These are phyloP conservation scores for Sminthurinus signatus DNA, from an alignment of 1,140 invertebrate species.

Conservation along the genomic window DNA sequence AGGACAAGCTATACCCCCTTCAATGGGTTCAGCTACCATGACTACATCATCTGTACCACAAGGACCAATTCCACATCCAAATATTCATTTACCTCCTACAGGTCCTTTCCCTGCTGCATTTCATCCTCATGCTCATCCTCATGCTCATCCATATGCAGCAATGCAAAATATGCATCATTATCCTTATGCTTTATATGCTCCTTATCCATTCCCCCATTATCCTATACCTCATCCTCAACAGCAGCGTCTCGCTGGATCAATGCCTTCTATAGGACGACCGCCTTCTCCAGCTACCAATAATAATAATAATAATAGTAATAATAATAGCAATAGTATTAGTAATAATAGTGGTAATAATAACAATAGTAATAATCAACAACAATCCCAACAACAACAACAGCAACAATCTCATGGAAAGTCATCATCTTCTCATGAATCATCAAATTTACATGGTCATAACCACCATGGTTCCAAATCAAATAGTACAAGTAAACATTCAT, in stretches of 20 bases:
- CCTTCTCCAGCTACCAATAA: conserved; percentile 1
- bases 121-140: conserved; percentile 37
- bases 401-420: conserved; percentile 42
- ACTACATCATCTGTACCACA: conserved; percentile 38
- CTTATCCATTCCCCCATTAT: conserved; percentile 44
- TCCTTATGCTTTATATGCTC: conserved; percentile 33
- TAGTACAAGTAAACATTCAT: conserved; percentile 7
- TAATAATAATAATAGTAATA: too few relatives aligned
- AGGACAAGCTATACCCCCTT: not conserved
- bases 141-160: conserved; percentile 35
- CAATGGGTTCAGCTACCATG: conserved; percentile 30
- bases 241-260: too few relatives aligned
- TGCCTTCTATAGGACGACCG: not conserved
- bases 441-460: conserved; percentile 23
- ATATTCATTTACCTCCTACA: conserved; percentile 35
- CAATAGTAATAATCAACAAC: conserved; percentile 45
- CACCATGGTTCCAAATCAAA: conserved; percentile 17
- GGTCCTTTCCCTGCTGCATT: conserved; percentile 36
- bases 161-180: too few relatives aligned
- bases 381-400: conserved; percentile 44
- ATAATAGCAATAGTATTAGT: too few relatives aligned
- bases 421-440: conserved; percentile 14
- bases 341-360: conserved; percentile 8
- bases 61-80: conserved; percentile 41
- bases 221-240: conserved; percentile 59